phyloP scores from a whole-genome alignment of 2,113 vertebrate species.

The Lagopus leucura region DNA sequence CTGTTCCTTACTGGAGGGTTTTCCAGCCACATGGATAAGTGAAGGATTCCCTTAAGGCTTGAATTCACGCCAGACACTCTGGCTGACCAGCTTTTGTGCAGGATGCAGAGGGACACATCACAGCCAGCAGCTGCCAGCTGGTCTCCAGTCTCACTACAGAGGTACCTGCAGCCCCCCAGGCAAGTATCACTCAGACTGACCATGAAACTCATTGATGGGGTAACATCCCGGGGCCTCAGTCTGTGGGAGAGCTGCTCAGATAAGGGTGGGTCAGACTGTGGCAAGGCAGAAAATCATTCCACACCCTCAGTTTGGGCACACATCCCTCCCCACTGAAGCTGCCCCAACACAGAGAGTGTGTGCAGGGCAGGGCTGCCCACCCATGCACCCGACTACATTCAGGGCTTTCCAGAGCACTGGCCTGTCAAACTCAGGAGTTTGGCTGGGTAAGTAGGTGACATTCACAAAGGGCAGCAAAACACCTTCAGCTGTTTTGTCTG shows the following conservation, averaged over 20 bases:
- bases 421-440: background rate
- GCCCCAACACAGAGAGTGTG: background rate
- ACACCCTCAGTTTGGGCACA: background rate
- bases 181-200: background rate
- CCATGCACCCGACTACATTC: background rate
- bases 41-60: background rate
- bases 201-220: background rate
- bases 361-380: background rate
- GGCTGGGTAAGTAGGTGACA: background rate
- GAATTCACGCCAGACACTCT: background rate
- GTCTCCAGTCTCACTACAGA: background rate
- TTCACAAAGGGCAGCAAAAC: background rate
- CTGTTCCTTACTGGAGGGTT: background rate
- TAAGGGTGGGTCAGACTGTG: background rate
- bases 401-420: background rate
- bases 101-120: background rate
- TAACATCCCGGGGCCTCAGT: background rate
- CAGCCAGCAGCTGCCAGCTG: background rate
- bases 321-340: background rate
- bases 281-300: background rate
- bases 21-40: rapidly evolving
- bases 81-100: background rate
- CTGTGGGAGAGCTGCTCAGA: background rate
- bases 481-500: background rate
- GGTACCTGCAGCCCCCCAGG: background rate